Conservation (phyloP, 1,140 invertebrate genomes). For the Paralvinella palmiformis region DNA sequence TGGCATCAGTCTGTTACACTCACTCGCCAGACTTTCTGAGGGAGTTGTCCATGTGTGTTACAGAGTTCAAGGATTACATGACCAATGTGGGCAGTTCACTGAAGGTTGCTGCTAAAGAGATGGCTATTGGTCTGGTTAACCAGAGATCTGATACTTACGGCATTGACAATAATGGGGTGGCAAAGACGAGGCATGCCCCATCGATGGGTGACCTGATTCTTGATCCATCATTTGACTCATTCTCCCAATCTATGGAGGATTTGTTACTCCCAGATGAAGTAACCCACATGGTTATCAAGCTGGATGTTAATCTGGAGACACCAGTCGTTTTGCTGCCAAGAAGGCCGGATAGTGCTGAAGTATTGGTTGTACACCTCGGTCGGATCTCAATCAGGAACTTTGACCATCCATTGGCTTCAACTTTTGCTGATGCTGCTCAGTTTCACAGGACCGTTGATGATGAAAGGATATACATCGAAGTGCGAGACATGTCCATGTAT, state of each 20-base stretch:
- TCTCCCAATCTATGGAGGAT: neutral
- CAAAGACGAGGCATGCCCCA: neutral
- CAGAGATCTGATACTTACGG: neutral
- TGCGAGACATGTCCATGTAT: conserved; percentile 82
- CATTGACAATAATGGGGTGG: no score
- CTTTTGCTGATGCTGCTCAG: neutral
- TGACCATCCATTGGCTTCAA: neutral
- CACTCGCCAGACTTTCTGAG: conserved; percentile 79
- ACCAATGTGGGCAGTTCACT: conserved; percentile 73
- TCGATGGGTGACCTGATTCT: neutral
- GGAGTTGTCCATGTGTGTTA: conserved; percentile 75
- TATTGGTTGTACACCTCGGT: conserved; percentile 88
- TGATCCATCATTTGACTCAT: neutral
- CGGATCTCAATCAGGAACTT: conserved; percentile 65
- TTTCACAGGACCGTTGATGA: conserved; percentile 1
- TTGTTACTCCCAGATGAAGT: neutral
- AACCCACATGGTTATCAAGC: conserved; percentile 27
- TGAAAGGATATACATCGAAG: conserved; percentile 54
- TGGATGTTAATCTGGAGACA: conserved; percentile 74
- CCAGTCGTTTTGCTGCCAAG: conserved; percentile 83
- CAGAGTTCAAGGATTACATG: conserved; percentile 64
- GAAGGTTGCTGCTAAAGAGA: conserved; percentile 82
- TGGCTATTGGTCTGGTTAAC: conserved; percentile 79
- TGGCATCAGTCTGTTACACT: conserved; percentile 90
- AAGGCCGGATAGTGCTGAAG: conserved; percentile 68